Base-by-base conservation (phyloP, 2,797 vertebrate species). In the Poeciliopsis paucimaculata region DNA sequence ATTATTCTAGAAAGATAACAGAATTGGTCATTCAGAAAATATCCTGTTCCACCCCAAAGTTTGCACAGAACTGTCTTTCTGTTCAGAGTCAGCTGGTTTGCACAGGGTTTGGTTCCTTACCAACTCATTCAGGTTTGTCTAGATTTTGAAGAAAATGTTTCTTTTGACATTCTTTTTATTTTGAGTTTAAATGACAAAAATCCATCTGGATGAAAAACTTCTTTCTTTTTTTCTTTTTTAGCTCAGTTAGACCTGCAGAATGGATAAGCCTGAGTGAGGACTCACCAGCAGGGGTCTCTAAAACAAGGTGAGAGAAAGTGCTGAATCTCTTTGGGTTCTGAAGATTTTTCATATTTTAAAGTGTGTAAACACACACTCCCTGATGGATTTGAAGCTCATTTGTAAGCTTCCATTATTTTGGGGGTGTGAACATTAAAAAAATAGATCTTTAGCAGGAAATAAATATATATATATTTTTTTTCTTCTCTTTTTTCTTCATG, bases 361-460 rank as follows among this genome's bases (percentile, higher is more conserved):
- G 46, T 51, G 72, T 53, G 28, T 15, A 55, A 41, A 55, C 31
- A 49, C 72, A 74, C 28, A 55, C 31, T 73, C 72, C 72, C 46
- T 51, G 28, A 73, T 18, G 2, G 45, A 31, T 9, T 72, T 36
- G 34, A 73, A 73, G 72, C 46, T 51, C 51, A 11, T 34, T 26
- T 26, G 11, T 45, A 45, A 71, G 41, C 39, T 45, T 45, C 68
- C 12, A 71, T n/a, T 43, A 43, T 16, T 71, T 71, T 28, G 26
- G 41, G 66, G 68, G 26, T 45, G 41, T 45, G 3, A 45, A 43
- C 23, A 26, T 45, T 71, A 45, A 71, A 71, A 70, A 71, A 71
- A 71, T 71, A 71, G 41, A 71, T 71, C 68, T 71, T 2, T 71
- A 71, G 41, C 68, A 71, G 39, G 41, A 71, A 71, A 71, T 71